Base-by-base conservation (phyloP, 2,797 vertebrate genomes). In the Coreius guichenoti region DNA sequence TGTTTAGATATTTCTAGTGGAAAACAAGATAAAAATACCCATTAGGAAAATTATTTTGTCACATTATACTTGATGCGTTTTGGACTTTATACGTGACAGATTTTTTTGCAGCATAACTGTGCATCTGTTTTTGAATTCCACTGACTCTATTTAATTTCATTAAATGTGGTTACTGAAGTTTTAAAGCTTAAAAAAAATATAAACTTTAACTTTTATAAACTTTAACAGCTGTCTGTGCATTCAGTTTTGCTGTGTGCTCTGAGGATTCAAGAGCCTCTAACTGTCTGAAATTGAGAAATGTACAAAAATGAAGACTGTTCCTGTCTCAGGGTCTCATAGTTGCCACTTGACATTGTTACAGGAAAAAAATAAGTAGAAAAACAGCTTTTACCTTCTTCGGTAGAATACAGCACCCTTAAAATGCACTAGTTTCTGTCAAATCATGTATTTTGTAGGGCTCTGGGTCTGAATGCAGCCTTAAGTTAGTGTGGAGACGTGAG, bases 201-300 rank as follows among this genome's bases (percentile, higher is more conserved):
- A n/a, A n/a, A n/a, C n/a, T n/a, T n/a, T n/a, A n/a, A n/a, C 26
- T 58, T 78, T 58, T 43, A 45, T 61, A 29, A 45, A 45, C 5
- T 43, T 61, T 23, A 65, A 23, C 43, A 33, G 19, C 29, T 33
- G 43, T 67, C 58, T 78, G 12, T 58, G 56, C 76, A 33, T 80
- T 21, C 47, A 26, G 26, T 33, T 45, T 67, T 80, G 26, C 43
- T 31, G 29, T 49, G 17, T 33, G 61, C 56, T 43, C 16, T 29
- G 76, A 45, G 19, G 26, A 31, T 67, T 67, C 12, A 80, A 65
- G 61, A 29, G 33, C 43, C 26, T 47, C 26, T 49, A 49, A 67
- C 61, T 67, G 61, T 49, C 12, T 80, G 11, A 49, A 49, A 67
- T 33, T 80, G 43, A 80, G 19, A 80, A 68, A 80, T 80, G 61